A percentile compares a stretch with the other conserved stretches of the same genome.
Evolutionary conservation across 35 echinoderm and acorn worm genomes (phyloP).

Genomic region (Hemicentrotus pulcherrimus): DNA sequence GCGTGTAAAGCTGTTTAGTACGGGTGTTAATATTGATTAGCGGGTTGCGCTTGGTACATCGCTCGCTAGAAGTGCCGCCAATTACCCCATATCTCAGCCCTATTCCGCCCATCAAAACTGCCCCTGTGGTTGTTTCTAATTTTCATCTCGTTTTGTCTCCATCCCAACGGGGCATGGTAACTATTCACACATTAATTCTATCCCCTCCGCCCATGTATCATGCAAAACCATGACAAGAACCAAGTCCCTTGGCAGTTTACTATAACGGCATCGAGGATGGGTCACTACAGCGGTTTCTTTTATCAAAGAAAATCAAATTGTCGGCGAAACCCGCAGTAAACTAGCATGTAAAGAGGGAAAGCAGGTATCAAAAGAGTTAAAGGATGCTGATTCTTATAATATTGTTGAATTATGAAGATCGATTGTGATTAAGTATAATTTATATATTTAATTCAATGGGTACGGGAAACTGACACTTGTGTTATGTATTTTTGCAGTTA

Average conservation of each 20-base stretch:
- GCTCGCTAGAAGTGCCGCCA: background rate
- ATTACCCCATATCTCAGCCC: background rate
- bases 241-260: background rate
- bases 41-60: background rate
- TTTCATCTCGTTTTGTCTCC: background rate
- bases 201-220: background rate
- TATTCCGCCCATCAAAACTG: background rate
- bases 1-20: slow-evolving; percentile 14
- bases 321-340: background rate
- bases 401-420: no score
- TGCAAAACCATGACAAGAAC: background rate
- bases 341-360: background rate
- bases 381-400: no score
- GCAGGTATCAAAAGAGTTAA: no score
- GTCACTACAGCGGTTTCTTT: background rate
- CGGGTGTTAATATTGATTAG: slow-evolving; percentile 45
- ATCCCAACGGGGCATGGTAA: background rate
- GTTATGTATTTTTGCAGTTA: no score
- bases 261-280: background rate
- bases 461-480: no score
- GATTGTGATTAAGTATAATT: no score
- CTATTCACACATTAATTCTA: slow-evolving; percentile 13
- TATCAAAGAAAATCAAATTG: background rate
- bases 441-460: no score
- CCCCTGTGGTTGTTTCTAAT: background rate